Evolutionary conservation across 2,113 vertebrate genomes (phyloP).

Genomic region (Gallinago jamesoni): DNA sequence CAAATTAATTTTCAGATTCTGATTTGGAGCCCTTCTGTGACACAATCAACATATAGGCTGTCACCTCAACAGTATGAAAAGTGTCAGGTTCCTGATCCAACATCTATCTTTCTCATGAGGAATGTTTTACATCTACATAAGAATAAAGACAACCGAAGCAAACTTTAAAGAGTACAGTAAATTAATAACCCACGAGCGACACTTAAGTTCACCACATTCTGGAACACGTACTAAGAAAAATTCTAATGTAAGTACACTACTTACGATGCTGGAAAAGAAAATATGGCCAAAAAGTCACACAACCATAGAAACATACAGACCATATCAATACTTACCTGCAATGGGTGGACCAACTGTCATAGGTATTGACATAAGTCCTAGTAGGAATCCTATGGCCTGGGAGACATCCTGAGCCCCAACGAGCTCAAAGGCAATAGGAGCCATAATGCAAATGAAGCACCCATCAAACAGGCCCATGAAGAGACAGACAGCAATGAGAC

Average conservation of each 20-base stretch:
- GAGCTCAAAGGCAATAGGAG: constrained; percentile 95
- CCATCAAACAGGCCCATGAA: constrained; percentile 97
- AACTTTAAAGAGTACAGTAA: neutral
- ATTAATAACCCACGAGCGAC: neutral
- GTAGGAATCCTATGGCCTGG: constrained; percentile 94
- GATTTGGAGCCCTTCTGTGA: neutral
- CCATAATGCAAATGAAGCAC: constrained; percentile 99
- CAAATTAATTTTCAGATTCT: neutral
- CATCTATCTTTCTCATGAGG: neutral
- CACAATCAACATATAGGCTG: neutral
- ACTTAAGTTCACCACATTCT: neutral
- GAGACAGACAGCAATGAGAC: constrained; percentile 91
- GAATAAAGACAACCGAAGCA: neutral
- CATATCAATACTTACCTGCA: constrained; percentile 81
- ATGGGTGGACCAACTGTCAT: constrained; percentile 95
- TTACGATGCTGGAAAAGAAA: neutral
- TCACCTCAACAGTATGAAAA: neutral
- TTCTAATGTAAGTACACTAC: neutral
- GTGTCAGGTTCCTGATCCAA: neutral
- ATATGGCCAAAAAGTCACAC: accelerated
- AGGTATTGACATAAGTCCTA: constrained; percentile 95
- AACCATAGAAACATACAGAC: neutral
- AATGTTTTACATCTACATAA: neutral
- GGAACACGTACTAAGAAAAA: accelerated
- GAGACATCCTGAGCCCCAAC: constrained; percentile 89